These are phyloP conservation scores for Labeo calbasu DNA, from an alignment of 2,797 vertebrate genomes.

Conservation along the genomic window DNA sequence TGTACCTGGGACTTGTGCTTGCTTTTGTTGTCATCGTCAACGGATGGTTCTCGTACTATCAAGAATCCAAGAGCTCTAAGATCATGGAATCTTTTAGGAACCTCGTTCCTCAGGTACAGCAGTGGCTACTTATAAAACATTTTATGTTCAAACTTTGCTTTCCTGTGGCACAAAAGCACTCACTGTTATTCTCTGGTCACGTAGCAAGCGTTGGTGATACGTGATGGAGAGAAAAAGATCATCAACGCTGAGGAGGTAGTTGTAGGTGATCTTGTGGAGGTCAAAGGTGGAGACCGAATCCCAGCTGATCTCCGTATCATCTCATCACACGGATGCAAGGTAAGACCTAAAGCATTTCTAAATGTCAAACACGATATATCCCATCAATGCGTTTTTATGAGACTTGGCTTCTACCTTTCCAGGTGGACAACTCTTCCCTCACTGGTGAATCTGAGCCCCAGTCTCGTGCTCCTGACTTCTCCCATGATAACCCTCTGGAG, in stretches of 20 bases:
- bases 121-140: neutral
- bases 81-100: constrained; percentile 94
- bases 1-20: constrained; percentile 88
- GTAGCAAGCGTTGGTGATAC: constrained; percentile 94
- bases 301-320: constrained; percentile 91
- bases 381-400: neutral
- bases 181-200: constrained; percentile 1
- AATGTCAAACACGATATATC: neutral
- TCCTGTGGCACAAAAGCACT: neutral
- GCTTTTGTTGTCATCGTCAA: constrained; percentile 89
- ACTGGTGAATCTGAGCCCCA: constrained; percentile 97
- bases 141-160: neutral
- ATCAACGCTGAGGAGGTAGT: constrained; percentile 93
- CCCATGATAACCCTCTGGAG: constrained; percentile 94
- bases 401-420: neutral
- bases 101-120: constrained; percentile 86
- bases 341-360: constrained; percentile 51
- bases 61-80: constrained; percentile 91
- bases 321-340: constrained; percentile 94
- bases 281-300: constrained; percentile 94
- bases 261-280: constrained; percentile 90
- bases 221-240: constrained; percentile 90
- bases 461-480: constrained; percentile 90
- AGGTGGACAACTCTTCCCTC: constrained; percentile 98
- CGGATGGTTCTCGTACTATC: constrained; percentile 91